These are phyloP conservation scores for Zaprionus gabonicus DNA, from an alignment of 1,140 invertebrate genomes.

Conservation along the genomic window DNA sequence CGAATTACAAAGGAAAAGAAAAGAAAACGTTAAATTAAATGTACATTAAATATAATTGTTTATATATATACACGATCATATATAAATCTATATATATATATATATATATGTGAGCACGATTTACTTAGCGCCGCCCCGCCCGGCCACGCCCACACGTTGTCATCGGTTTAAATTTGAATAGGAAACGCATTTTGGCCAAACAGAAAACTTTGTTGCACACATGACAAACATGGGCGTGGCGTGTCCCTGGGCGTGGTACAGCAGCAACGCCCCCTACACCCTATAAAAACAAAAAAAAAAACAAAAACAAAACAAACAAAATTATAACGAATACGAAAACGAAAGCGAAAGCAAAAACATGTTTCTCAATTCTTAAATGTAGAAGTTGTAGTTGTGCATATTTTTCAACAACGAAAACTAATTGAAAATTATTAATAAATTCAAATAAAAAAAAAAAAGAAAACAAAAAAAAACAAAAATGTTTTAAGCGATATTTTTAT, in stretches of 20 bases:
- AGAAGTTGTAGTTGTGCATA: conserved; percentile 59
- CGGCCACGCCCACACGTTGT: conserved; percentile 45
- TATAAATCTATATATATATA: conserved; percentile 45
- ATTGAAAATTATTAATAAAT: conserved; percentile 61
- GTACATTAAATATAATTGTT: conserved; percentile 80
- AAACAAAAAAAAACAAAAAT: conserved; percentile 12
- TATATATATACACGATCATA: conserved; percentile 59
- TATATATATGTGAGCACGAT: conserved; percentile 38
- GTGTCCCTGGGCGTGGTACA: conserved; percentile 39
- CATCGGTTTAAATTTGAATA: conserved; percentile 79
- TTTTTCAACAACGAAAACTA: conserved; percentile 72
- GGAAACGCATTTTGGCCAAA: conserved; percentile 60
- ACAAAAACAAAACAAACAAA: conserved; percentile 19
- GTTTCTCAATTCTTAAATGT: conserved; percentile 51
- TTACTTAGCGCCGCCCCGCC: conserved; percentile 14
- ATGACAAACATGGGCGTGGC: conserved; percentile 57
- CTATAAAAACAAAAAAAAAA: conserved; percentile 12
- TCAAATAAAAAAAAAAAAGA: conserved; percentile 21
- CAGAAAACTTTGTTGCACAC: conserved; percentile 68
- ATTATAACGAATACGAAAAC: conserved; percentile 12
- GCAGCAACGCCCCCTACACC: conserved; percentile 6
- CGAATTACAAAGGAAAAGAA: conserved; percentile 39
- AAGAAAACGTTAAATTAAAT: conserved; percentile 59
- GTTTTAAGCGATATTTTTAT: conserved; percentile 22
- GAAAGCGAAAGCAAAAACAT: conserved; percentile 20